Conservation (phyloP, 2,888 invertebrate species). For the Ctenicera cuprea region DNA sequence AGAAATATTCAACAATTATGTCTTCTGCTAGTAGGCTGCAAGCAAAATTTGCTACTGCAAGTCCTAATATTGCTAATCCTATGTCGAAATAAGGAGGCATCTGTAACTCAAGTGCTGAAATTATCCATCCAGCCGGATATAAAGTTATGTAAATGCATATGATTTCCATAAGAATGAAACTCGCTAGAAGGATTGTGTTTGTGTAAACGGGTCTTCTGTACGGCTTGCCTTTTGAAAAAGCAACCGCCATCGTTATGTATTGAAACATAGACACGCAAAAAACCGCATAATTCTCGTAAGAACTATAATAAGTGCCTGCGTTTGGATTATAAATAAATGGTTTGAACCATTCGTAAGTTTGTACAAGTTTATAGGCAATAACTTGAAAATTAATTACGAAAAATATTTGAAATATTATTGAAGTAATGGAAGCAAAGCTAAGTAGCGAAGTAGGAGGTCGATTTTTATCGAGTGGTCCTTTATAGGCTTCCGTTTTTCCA, state of each 20-base stretch:
- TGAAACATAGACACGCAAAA: conserved; percentile 80
- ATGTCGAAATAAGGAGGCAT: conserved; percentile 77
- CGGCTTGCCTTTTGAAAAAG: conserved; percentile 81
- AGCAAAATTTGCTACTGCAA: conserved; percentile 75
- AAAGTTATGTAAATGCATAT: conserved; percentile 75
- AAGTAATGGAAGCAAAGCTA: conserved; percentile 74
- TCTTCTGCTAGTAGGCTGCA: conserved; percentile 76
- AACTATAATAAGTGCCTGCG: conserved; percentile 67
- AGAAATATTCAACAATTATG: conserved; percentile 75
- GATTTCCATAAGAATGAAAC: conserved; percentile 72
- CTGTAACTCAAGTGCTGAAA: conserved; percentile 77
- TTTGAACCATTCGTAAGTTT: conserved; percentile 75
- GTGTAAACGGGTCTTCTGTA: conserved; percentile 79
- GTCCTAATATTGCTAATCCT: conserved; percentile 71
- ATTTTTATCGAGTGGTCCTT: conserved; percentile 71
- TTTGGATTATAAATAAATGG: conserved; percentile 71
- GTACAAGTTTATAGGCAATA: conserved; percentile 72
- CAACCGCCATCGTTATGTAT: conserved; percentile 79
- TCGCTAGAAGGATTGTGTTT: conserved; percentile 74
- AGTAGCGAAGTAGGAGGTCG: conserved; percentile 76
- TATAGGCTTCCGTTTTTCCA: conserved; percentile 77
- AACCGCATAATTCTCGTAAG: conserved; percentile 79
- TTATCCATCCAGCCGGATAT: conserved; percentile 72
- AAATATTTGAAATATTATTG: conserved; percentile 74
- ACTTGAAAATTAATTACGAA: conserved; percentile 74